Evolutionary conservation across 2,113 vertebrate species (phyloP).

Genomic region (Microtus ochrogaster): DNA sequence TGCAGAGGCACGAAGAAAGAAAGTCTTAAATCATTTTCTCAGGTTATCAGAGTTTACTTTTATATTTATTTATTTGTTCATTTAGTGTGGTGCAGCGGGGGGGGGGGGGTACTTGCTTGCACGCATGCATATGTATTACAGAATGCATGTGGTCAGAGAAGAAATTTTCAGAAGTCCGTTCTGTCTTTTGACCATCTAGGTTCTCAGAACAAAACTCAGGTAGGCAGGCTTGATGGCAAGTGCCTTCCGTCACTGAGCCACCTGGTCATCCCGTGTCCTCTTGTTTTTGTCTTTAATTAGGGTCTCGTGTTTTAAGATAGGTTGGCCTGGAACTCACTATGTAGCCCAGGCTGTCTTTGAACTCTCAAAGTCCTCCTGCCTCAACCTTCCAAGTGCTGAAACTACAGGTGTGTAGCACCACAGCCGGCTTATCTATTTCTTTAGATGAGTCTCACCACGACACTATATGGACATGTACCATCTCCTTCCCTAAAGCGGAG

Average conservation of each 20-base stretch:
- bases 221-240: not conserved
- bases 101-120: not conserved
- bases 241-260: not conserved
- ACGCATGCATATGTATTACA: not conserved
- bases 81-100: too few relatives aligned
- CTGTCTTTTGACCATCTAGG: not conserved
- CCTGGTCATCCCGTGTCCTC: too few relatives aligned
- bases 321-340: not conserved
- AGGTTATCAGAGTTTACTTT: not conserved
- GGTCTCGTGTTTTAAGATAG: not conserved
- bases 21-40: not conserved
- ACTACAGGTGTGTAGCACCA: not conserved
- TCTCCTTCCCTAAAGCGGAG: not conserved
- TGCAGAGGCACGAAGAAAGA: not conserved
- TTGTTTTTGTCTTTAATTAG: not conserved
- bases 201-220: not conserved
- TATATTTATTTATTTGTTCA: not conserved
- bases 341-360: not conserved
- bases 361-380: not conserved
- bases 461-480: not conserved
- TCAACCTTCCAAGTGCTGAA: not conserved
- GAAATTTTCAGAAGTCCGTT: not conserved
- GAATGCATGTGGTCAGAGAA: not conserved
- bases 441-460: not conserved
- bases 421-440: not conserved